Base-by-base conservation (phyloP, 2,888 invertebrate species). In the Polyploca ridens region DNA sequence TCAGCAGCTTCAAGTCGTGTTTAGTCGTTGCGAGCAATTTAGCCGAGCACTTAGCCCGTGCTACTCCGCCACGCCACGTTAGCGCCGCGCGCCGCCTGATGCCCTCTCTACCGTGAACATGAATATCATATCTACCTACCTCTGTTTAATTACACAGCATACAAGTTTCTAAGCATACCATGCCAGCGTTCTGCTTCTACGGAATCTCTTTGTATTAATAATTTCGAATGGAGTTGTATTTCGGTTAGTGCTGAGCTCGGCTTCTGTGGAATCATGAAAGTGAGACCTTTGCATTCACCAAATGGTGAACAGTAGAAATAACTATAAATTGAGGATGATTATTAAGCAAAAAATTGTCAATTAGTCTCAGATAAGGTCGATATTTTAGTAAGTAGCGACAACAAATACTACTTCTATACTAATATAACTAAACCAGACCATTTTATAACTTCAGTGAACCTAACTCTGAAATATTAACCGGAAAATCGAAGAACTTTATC, bases 11-110 rank as follows among this genome's bases (percentile, higher is more conserved):
- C 67, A 73, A 72, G 74, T 59, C 62, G 69, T 74, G 75, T 78
- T 82, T 78, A 80, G 84, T 78, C 78, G 83, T 79, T 77, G 80
- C 78, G 83, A 85, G 81, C 84, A 88, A 87, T 89, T 89, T 87
- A 86, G 78, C 81, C 75, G 70, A 86, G 87, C 88, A 87, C 88
- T 89, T 87, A 87, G 83, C 79, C 79, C 74, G 74, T 64, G 75
- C 76, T 77, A 82, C 84, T 85, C 79, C 82, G 86, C 84, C 87
- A 87, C 83, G 87, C 74, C 79, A 74, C 85, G 82, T 87, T 89
- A 85, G 71, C 83, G 73, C 74, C 80, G 77, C 74, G 81, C 83
- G 73, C 73, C 80, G 77, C 74, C 81, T 77, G 74, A 76, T 76
- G 76, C 74, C 72, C 74, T 71, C 77, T 75, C 72, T 72, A 70